Conservation (phyloP, 2,888 invertebrate genomes). For the Ariolimax columbianus region DNA sequence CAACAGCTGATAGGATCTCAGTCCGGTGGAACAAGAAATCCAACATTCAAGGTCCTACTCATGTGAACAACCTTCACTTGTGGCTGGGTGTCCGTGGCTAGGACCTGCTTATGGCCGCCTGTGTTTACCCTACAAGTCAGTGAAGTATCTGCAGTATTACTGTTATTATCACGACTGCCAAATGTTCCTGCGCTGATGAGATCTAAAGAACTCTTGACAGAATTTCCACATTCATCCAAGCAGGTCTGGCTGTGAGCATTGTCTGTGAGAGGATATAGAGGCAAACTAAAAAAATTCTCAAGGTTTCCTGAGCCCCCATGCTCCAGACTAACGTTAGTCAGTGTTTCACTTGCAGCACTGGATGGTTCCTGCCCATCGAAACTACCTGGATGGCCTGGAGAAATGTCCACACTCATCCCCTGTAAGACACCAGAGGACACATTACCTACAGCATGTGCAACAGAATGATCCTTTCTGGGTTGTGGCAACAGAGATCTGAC, state of each 20-base stretch:
- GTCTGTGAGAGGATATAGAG: background rate
- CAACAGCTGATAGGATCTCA: too few relatives aligned
- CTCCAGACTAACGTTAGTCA: too few relatives aligned
- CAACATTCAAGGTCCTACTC: constrained; percentile 36
- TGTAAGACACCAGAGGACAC: background rate
- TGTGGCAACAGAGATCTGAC: background rate
- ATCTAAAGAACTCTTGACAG: background rate
- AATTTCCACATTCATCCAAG: background rate
- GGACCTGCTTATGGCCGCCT: background rate
- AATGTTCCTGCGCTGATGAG: background rate
- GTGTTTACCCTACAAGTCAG: background rate
- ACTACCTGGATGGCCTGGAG: background rate
- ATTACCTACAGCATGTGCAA: background rate
- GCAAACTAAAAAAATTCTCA: background rate
- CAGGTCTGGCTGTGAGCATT: background rate
- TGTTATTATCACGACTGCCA: background rate
- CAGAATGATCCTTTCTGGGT: background rate
- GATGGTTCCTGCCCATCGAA: background rate
- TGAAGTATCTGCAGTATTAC: background rate
- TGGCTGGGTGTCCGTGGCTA: background rate
- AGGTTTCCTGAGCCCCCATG: background rate
- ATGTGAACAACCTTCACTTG: constrained; percentile 42
- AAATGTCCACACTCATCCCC: background rate
- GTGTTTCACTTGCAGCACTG: background rate
- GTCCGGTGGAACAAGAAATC: constrained; percentile 43